These are phyloP conservation scores for Mastomys coucha DNA, from an alignment of 2,113 vertebrate species.

Conservation along the genomic window DNA sequence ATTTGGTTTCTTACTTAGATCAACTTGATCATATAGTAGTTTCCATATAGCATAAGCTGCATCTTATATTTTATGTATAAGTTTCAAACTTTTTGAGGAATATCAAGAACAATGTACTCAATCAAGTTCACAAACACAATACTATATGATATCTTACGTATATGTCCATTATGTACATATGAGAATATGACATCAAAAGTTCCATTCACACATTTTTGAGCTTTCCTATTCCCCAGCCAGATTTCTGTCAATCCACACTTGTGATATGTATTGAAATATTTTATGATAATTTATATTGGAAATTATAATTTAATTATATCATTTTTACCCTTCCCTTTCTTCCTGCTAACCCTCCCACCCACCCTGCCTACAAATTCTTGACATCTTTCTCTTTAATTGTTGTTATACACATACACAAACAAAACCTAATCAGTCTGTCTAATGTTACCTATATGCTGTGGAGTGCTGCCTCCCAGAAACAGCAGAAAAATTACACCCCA, in stretches of 20 bases:
- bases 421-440: neutral
- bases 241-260: neutral
- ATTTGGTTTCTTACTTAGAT: neutral
- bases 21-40: neutral
- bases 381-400: neutral
- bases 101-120: neutral
- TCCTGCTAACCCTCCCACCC: neutral
- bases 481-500: neutral
- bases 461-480: neutral
- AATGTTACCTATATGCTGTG: neutral
- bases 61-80: neutral
- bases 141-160: too few relatives aligned
- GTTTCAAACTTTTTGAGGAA: neutral
- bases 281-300: neutral
- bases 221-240: neutral
- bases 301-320: neutral
- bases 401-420: neutral
- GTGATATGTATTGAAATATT: neutral
- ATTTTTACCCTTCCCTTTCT: neutral
- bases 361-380: neutral
- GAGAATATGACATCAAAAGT: neutral
- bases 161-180: too few relatives aligned
- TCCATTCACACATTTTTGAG: neutral
- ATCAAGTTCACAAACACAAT: neutral
- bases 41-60: neutral